Conservation (phyloP, 2,113 vertebrate genomes). For the Henicopernis longicauda region DNA sequence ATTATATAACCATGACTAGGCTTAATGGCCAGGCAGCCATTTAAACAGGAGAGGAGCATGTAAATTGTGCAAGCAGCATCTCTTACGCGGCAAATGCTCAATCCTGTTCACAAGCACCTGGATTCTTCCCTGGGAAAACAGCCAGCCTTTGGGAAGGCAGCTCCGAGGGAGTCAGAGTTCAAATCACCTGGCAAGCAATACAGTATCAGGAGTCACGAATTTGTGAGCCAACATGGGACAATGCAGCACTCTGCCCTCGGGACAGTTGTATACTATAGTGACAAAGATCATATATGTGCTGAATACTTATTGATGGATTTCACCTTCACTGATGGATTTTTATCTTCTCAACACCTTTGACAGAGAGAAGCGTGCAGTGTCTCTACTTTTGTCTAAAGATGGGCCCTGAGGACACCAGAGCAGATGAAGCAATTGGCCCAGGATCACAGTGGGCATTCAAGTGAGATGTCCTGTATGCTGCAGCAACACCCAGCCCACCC, state of each 20-base stretch:
- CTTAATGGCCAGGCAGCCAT: conserved; percentile 36
- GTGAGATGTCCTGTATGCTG: not conserved
- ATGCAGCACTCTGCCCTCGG: not conserved
- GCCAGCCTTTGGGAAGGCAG: not conserved
- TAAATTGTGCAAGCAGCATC: not conserved
- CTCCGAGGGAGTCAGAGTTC: not conserved
- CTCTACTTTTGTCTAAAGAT: not conserved
- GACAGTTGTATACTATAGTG: not conserved
- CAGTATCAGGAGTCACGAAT: not conserved
- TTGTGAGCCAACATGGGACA: rapidly evolving
- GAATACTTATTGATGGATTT: not conserved
- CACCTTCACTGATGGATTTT: not conserved
- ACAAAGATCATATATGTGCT: not conserved
- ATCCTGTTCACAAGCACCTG: not conserved
- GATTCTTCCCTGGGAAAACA: not conserved
- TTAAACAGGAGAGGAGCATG: conserved; percentile 2
- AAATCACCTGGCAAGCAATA: not conserved
- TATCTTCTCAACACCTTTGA: not conserved
- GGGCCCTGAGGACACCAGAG: not conserved
- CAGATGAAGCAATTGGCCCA: not conserved
- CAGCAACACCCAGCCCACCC: not conserved
- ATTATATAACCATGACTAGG: conserved; percentile 54
- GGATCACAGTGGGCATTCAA: not conserved
- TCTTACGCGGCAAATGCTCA: not conserved
- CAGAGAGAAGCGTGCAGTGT: not conserved